phyloP scores from a whole-genome alignment of 2,797 vertebrate species.

The Vultur gryphus region DNA sequence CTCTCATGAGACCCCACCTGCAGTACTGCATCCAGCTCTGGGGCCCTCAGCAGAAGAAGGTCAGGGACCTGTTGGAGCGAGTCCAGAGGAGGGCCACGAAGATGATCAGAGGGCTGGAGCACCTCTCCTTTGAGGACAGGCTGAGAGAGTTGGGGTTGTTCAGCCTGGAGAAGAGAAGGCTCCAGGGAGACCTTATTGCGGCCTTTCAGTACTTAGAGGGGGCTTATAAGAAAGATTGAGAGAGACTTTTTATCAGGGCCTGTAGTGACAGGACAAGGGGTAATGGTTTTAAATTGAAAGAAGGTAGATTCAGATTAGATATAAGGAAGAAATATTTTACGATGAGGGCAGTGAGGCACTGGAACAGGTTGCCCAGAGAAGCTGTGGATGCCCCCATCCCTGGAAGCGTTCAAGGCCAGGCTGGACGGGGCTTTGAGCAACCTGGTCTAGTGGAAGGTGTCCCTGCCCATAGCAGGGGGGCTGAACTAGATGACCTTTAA shows the following conservation, averaged over 20 bases:
- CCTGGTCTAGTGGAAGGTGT: rapidly evolving
- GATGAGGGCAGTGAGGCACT: rapidly evolving
- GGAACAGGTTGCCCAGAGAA: not conserved
- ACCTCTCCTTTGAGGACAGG: not conserved
- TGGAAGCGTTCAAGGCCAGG: not conserved
- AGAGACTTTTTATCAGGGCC: rapidly evolving
- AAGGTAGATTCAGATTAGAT: rapidly evolving
- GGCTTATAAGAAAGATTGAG: not conserved
- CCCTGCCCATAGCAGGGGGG: rapidly evolving
- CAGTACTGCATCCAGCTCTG: rapidly evolving
- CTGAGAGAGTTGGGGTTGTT: not conserved
- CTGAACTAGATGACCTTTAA: not conserved
- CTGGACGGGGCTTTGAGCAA: rapidly evolving
- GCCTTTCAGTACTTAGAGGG: not conserved
- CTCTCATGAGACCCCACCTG: not conserved
- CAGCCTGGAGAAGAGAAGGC: not conserved
- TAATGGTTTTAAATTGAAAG: rapidly evolving
- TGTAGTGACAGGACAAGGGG: not conserved
- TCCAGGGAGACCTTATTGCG: rapidly evolving
- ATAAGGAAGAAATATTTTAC: rapidly evolving
- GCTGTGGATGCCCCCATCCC: not conserved
- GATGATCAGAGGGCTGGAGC: not conserved
- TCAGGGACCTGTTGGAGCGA: not conserved
- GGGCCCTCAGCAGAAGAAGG: too few relatives aligned
- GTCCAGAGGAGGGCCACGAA: rapidly evolving